These are phyloP conservation scores for Malthinus flaveolus DNA, from an alignment of 2,888 invertebrate genomes.

Conservation along the genomic window DNA sequence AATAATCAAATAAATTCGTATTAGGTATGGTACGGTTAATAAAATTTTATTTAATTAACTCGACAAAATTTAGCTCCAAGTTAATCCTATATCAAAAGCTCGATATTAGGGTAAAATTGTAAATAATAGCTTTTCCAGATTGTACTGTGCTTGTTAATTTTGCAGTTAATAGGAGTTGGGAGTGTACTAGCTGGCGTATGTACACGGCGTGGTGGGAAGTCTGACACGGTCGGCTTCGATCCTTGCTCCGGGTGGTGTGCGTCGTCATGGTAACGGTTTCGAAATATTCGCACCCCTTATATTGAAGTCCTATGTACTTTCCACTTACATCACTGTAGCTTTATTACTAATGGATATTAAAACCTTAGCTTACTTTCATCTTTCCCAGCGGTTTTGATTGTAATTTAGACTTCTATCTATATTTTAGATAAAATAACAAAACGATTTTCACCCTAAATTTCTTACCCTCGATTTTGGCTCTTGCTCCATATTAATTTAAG, in stretches of 20 bases:
- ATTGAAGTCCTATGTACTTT: slow-evolving; percentile 24
- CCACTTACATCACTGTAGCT: slow-evolving; percentile 28
- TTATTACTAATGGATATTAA: slow-evolving; percentile 30
- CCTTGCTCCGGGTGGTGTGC: slow-evolving; percentile 52
- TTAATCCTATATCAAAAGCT: slow-evolving; percentile 14
- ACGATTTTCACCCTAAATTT: neutral
- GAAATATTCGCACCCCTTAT: slow-evolving; percentile 28
- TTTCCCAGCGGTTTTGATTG: slow-evolving; percentile 4
- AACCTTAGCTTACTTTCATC: slow-evolving; percentile 17
- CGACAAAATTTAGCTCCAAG: slow-evolving; percentile 1
- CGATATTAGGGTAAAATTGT: slow-evolving; percentile 10
- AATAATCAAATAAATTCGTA: too few species aligned
- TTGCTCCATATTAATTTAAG: too few species aligned
- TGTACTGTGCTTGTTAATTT: slow-evolving; percentile 28
- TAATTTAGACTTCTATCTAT: neutral
- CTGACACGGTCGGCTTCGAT: slow-evolving; percentile 56
- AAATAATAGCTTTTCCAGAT: slow-evolving; percentile 13
- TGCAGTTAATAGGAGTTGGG: slow-evolving; percentile 33
- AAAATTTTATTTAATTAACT: neutral
- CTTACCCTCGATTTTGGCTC: neutral
- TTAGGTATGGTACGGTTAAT: neutral
- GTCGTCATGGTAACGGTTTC: slow-evolving; percentile 46
- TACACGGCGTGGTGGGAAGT: slow-evolving; percentile 56
- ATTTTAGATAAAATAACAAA: neutral
- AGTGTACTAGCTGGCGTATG: slow-evolving; percentile 54